Evolutionary conservation across 2,888 invertebrate species (phyloP), one percentile per base, ranked within the genome.

Genomic region (Endotricha flammealis): DNA sequence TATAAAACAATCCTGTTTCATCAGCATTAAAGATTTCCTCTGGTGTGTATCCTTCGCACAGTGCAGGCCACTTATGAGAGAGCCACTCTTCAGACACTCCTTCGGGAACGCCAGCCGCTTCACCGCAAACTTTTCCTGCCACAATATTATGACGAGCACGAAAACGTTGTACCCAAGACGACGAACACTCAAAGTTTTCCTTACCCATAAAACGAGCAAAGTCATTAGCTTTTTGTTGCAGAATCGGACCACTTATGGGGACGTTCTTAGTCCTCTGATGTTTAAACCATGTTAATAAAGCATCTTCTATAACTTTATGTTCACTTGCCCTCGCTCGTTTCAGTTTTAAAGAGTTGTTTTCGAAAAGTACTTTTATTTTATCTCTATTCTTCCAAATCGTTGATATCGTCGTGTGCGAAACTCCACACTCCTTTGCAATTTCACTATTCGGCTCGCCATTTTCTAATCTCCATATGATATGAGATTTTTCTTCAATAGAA

Each of bases 1-100:
- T 36, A n/a, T 13, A 38, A 20, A 29, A 33, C 9, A 32, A 12
- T 34, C 51, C 51, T 4, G 53, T 53, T 52, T 59, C 57, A 38
- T 62, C 57, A 4, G 54, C 55, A 42, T 58, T 57, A 42, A 42
- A 60, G 3, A 57, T 56, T 24, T 52, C 49, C 1, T 49, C 43
- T 42, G 41, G 39, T 0, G 16, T 39, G 42, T 52, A 56, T 25
- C 43, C 45, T 51, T 47, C 39, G 42, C 42, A 38, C 50, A 57
- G 12, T 41, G 46, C 35, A 41, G 53, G 46, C 50, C 48, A 52
- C 13, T 22, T 28, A 20, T 20, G 20, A 9, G 17, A 25, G n/a
- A 30, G 12, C 50, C 53, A 57, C 12, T 56, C 40, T 33, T 50
- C 44, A 9, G 41, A 30, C 29, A 41, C 50, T 11, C 33, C 39